Conservation (phyloP, 2,113 vertebrate species). For the Acrocephalus kingi region DNA sequence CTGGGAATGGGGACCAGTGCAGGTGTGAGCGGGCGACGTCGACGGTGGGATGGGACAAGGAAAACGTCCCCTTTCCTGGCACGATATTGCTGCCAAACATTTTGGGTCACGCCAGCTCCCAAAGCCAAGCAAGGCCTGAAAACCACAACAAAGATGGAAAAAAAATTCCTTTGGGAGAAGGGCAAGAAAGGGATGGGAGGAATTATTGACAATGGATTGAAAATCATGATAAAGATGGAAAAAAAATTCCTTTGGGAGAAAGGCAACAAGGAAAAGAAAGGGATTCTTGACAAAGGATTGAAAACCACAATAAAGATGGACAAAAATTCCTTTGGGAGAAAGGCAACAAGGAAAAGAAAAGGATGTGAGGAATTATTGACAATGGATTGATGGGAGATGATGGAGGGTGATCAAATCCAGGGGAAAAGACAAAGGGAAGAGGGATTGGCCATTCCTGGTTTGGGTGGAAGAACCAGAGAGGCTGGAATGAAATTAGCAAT, state of each 20-base stretch:
- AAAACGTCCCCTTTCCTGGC: not conserved
- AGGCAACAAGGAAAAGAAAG: too few species aligned
- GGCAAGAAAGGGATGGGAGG: too few species aligned
- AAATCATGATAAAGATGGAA: too few species aligned
- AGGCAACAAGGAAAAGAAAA: not conserved
- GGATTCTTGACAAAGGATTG: too few species aligned
- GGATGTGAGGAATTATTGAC: not conserved
- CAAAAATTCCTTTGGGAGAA: not conserved
- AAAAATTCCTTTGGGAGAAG: not conserved
- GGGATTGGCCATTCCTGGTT: not conserved
- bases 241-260: too few species aligned
- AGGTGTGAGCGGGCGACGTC: not conserved
- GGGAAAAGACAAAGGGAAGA: not conserved
- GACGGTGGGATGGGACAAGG: not conserved
- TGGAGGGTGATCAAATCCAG: not conserved
- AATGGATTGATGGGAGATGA: not conserved
- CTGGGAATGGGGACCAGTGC: not conserved
- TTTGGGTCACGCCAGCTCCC: not conserved
- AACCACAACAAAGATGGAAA: not conserved
- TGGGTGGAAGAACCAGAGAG: not conserved
- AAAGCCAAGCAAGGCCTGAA: not conserved
- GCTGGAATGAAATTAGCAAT: not conserved
- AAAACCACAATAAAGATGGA: too few species aligned
- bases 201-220: too few species aligned
- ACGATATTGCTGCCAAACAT: not conserved